Conservation (phyloP, 2,888 invertebrate genomes). For the Galeruca laticollis region DNA sequence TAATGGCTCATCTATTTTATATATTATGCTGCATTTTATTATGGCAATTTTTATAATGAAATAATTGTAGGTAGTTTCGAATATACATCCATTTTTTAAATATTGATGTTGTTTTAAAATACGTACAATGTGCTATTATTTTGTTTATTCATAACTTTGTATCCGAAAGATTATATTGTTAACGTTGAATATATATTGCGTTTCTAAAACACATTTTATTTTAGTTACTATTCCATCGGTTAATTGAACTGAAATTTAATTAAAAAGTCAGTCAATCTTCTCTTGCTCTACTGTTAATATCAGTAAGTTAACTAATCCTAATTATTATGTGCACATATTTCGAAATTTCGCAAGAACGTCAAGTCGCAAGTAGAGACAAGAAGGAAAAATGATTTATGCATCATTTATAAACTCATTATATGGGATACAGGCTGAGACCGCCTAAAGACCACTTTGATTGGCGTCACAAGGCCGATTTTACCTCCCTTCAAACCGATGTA, state of each 20-base stretch:
- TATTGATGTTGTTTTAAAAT: no score
- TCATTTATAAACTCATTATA: slow-evolving; percentile 70
- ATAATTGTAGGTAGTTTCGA: no score
- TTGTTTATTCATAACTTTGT: no score
- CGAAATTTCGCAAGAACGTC: slow-evolving; percentile 55
- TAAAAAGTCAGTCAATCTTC: not conserved
- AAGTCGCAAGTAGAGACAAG: slow-evolving; percentile 49
- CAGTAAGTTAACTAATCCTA: slow-evolving; percentile 52
- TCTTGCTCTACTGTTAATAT: not conserved
- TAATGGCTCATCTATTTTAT: no score
- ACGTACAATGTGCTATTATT: no score
- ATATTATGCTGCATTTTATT: no score
- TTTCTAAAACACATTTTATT: no score
- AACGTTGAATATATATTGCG: no score
- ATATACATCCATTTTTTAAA: no score
- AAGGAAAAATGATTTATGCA: slow-evolving; percentile 66
- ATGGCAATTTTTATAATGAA: no score
- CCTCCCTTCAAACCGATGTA: slow-evolving; percentile 61
- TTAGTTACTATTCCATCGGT: not conserved
- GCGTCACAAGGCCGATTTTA: slow-evolving; percentile 64
- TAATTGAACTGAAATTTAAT: not conserved
- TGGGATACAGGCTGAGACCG: slow-evolving; percentile 62
- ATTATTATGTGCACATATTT: slow-evolving; percentile 55
- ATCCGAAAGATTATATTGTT: no score
- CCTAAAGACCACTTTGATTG: slow-evolving; percentile 65